phyloP scores from a whole-genome alignment of 2,888 invertebrate genomes.

The Tupiocoris notatus region DNA sequence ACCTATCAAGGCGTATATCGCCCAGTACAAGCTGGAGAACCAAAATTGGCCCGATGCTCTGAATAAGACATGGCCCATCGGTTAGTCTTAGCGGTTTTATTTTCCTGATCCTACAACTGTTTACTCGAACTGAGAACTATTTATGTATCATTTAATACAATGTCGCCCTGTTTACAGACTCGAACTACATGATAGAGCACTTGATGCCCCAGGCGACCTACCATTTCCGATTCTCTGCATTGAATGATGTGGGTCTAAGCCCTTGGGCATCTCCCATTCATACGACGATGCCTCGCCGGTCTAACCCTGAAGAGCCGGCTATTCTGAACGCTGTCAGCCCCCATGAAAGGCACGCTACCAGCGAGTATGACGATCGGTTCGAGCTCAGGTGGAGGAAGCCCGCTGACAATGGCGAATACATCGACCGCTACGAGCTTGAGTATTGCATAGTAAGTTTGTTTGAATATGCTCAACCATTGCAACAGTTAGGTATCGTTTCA shows the following conservation, averaged over 20 bases:
- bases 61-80: conserved; percentile 75
- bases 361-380: conserved; percentile 73
- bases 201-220: conserved; percentile 74
- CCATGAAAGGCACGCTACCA: conserved; percentile 58
- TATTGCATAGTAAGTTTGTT: conserved; percentile 72
- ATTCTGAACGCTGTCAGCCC: conserved; percentile 58
- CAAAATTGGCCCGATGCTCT: conserved; percentile 68
- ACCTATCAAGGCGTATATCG: conserved; percentile 70
- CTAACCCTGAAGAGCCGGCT: conserved; percentile 72
- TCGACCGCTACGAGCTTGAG: conserved; percentile 75
- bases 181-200: conserved; percentile 74
- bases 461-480: too few relatives aligned
- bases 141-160: too few relatives aligned
- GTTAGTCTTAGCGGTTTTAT: conserved; percentile 53
- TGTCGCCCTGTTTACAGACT: conserved; percentile 45
- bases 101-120: neutral
- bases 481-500: too few relatives aligned
- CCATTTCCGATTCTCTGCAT: conserved; percentile 79
- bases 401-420: conserved; percentile 84
- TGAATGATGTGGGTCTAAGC: conserved; percentile 79
- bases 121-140: too few relatives aligned
- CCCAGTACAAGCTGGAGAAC: conserved; percentile 72
- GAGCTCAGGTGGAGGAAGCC: conserved; percentile 83
- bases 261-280: conserved; percentile 66
- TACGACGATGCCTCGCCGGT: conserved; percentile 70